Evolutionary conservation across 2,797 vertebrate species (phyloP), one percentile per base, ranked within the genome.

Genomic region (Malurus leucopterus): DNA sequence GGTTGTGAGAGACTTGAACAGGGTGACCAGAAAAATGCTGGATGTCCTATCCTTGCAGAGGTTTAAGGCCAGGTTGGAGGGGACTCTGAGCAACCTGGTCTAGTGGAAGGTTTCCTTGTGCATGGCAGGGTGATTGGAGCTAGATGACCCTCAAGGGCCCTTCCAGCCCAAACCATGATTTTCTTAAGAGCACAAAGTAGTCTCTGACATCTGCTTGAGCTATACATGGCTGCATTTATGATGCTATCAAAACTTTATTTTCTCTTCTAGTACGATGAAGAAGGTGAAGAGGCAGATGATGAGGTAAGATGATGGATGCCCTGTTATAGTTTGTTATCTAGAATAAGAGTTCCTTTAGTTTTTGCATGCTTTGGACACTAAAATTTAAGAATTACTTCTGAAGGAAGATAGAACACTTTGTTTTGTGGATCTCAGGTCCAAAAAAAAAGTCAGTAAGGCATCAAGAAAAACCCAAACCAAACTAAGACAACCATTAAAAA

Each of bases 231-330:
- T 82, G 29, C 6, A 11, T 81, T 90, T 85, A 19, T 71, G 46
- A 53, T 40, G 24, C 43, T 90, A 24, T 49, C n/a, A 65, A 58
- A 92, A 40, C 36, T 65, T 84, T 89, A 1, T 80, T 62, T 86
- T 68, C 61, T 91, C 58, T 96, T 94, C n/a, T 95, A 99, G 99
- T 99, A 99, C 79, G 99, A 99, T 96, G 99, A 99, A 97, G 99
- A 99, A 94, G 99, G 98, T 57, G 99, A 99, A 96, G 99, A 99
- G 95, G 99, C 98, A 4, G 99, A 99, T 73, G 98, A 99, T 95
- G 99, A 99, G 98, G 99, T 99, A 95, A 97, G 96, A 84, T 96
- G 92, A 75, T 47, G 92, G 63, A 92, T 95, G 75, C 71, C 34
- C 4, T 32, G 13, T 54, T 64, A 17, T 68, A 53, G 8, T 64